A percentile compares a stretch with the other conserved stretches of the same genome.
Evolutionary conservation across 1,140 invertebrate species (phyloP).

Genomic region (Sinonovacula constricta): DNA sequence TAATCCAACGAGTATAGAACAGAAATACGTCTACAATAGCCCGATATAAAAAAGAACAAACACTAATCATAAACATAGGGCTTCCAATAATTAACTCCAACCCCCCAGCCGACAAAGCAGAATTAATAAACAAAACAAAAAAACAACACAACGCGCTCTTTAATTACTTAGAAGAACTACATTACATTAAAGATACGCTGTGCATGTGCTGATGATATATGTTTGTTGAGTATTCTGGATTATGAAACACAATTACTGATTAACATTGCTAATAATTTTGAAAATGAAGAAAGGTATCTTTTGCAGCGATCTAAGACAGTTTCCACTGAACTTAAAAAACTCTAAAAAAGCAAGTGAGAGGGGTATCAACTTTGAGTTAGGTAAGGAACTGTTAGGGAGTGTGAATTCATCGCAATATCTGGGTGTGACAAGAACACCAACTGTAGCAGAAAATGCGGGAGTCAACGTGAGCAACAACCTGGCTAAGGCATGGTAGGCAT

Average conservation of each 20-base stretch:
- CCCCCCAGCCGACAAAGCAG: no score
- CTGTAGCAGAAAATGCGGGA: not conserved
- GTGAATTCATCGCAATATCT: not conserved
- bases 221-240: not conserved
- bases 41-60: no score
- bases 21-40: no score
- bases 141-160: no score
- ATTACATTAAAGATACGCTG: no score
- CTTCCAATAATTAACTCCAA: no score
- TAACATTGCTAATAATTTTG: conserved; percentile 23
- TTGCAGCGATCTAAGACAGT: conserved; percentile 39
- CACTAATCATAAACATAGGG: no score
- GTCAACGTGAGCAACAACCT: conserved; percentile 26
- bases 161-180: no score
- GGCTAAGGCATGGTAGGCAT: conserved; percentile 18
- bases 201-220: conserved; percentile 32
- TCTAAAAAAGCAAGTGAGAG: not conserved
- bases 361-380: no score
- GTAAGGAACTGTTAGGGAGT: no score
- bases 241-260: not conserved
- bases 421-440: conserved; percentile 22
- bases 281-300: conserved; percentile 25
- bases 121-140: no score
- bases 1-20: no score
- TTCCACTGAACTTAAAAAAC: not conserved